Percentiles rank a stretch among this genome's conserved stretches.
Conservation (phyloP, 1,140 invertebrate genomes). For the Agrypnia vestita region DNA sequence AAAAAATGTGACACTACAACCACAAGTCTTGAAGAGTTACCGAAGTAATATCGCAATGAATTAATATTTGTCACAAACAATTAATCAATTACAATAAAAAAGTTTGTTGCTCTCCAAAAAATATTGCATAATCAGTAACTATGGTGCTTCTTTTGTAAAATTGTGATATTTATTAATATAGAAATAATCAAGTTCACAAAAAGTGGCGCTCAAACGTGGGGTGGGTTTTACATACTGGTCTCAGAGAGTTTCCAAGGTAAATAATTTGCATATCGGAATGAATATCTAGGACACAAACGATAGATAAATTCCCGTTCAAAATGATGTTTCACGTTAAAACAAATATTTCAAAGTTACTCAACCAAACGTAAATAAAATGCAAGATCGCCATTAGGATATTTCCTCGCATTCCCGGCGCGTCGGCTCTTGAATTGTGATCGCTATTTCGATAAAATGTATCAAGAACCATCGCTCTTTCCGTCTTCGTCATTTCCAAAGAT, state of each 20-base stretch:
- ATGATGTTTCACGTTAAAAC: neutral
- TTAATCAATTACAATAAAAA: no score
- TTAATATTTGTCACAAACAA: no score
- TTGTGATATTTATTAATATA: no score
- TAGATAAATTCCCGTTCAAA: neutral
- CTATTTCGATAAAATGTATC: neutral
- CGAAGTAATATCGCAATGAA: no score
- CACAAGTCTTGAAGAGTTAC: no score
- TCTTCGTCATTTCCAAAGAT: constrained; percentile 17
- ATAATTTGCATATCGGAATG: neutral
- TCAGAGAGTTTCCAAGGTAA: neutral
- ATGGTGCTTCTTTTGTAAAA: no score
- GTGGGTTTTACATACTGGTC: no score
- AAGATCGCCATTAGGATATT: neutral
- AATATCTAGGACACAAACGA: neutral
- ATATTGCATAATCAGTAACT: no score
- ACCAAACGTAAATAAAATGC: neutral
- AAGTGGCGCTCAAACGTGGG: no score
- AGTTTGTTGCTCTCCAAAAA: no score
- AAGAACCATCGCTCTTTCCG: neutral
- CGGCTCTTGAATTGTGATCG: constrained; percentile 5
- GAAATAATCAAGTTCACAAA: no score
- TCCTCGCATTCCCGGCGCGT: neutral
- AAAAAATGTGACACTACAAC: no score
- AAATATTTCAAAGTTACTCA: neutral